Evolutionary conservation across 2,797 vertebrate genomes (phyloP), one percentile per base, ranked within the genome.

Genomic region (Rhincodon typus): DNA sequence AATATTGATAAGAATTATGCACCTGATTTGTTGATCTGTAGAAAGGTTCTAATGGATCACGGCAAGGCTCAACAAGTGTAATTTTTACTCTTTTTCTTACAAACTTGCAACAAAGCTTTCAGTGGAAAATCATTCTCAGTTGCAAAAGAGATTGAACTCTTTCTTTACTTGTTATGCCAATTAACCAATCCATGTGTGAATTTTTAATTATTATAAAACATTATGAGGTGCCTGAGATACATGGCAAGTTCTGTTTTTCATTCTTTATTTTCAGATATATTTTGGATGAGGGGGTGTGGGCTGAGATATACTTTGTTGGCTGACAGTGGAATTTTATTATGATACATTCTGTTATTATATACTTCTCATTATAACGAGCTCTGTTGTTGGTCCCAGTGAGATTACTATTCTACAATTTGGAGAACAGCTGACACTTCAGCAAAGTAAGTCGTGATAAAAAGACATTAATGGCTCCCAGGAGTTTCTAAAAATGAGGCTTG

Each of bases 401-500:
- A 53, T 34, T 53, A 34, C 25, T 30, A 57, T 72, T 30, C n/a
- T 69, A 30, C 46, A 77, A 21, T 57, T 74, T 95, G 46, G 69
- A 95, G 25, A 74, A 74, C 12, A 95, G 42, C 94, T 77, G 94
- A 50, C 25, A 77, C 46, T 30, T 53, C 2, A 50, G 27, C 74
- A 77, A 53, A 34, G 72, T 94, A 34, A 5, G 30, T 30, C 46
- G 34, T 50, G 94, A 77, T 95, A 72, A 95, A 95, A 77, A 93
- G 66, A 69, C 38, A 69, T 93, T 69, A 69, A 57, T 72, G 30
- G 94, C n/a, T 17, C 70, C 42, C 30, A 53, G 50, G 70, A 95
- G 69, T 95, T 95, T 77, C 34, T 95, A 74, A 53, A 50, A 77
- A 74, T 74, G 70, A 74, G 62, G 66, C 15, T 93, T 93, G 66